Conservation (phyloP, 37 sponge, comb jelly and placozoan genomes). For the Bolinopsis microptera region DNA sequence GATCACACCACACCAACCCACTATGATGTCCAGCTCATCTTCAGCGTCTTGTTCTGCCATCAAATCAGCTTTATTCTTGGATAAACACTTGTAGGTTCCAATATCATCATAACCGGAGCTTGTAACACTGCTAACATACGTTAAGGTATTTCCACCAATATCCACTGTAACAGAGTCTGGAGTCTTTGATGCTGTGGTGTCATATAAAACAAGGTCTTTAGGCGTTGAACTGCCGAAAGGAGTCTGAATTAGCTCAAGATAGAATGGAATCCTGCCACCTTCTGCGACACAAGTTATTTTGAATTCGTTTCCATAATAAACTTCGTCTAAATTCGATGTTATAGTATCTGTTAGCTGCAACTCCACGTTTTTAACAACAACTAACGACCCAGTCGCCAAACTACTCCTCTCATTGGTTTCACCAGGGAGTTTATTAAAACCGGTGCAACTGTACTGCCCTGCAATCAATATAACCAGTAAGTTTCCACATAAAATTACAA, state of each 20-base stretch:
- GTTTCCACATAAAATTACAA: too few species aligned
- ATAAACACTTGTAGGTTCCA: background rate
- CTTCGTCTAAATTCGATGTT: background rate
- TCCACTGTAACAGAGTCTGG: background rate
- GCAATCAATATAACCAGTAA: too few species aligned
- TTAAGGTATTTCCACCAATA: background rate
- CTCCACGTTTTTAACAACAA: background rate
- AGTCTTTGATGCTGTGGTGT: background rate
- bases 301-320: background rate
- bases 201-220: background rate
- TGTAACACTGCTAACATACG: background rate
- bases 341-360: background rate
- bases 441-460: background rate
- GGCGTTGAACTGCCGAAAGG: background rate
- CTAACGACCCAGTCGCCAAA: background rate
- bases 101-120: background rate
- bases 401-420: background rate
- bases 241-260: background rate
- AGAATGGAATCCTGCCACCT: conserved; percentile 2
- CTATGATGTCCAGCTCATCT: too few species aligned
- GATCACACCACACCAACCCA: too few species aligned
- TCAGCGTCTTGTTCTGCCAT: background rate
- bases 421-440: background rate
- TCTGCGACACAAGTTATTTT: background rate
- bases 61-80: background rate